Evolutionary conservation across 2,888 invertebrate genomes (phyloP), one percentile per base, ranked within the genome.

Genomic region (Amphipoea lucens): DNA sequence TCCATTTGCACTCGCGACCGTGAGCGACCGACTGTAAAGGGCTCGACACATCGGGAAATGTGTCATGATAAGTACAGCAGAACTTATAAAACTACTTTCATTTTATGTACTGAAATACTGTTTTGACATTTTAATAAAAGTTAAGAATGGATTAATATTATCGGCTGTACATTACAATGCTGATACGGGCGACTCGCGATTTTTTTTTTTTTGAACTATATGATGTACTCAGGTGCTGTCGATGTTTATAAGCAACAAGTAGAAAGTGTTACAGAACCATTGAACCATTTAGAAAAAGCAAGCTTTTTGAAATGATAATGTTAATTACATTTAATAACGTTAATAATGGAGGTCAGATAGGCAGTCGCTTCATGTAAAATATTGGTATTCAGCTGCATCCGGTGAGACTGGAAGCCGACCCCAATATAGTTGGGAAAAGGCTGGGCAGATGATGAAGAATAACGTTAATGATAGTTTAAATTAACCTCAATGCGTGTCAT

Each of bases 81-180:
- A 20, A 67, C 14, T 20, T 67, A 14, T 36, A 51, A 76, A 84
- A 73, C 68, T 14, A 54, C 76, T 75, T 81, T 75, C 40, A 67
- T 62, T 77, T 81, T 66, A 67, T 71, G 48, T 20, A 74, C 23
- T 60, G 9, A 54, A 67, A 67, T 0, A 57, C 7, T 65, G 65
- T 81, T 60, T 76, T 81, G 82, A 66, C 76, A 81, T 76, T 81
- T 70, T 14, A 54, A 76, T 81, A 81, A 81, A 81, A 60, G 76
- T 62, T 69, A 60, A 51, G 65, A 66, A 45, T 14, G 14, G 4
- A 75, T 75, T 70, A 67, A 45, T 60, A 69, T 60, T 60, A 54
- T 45, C 0, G 45, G 23, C 12, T 29, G n/a, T 62, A 60, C 42
- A 36, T 12, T 69, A 48, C n/a, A 45, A 29, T 63, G n/a, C 14